phyloP scores from a whole-genome alignment of 2,888 invertebrate genomes.

The Acleris holmiana region DNA sequence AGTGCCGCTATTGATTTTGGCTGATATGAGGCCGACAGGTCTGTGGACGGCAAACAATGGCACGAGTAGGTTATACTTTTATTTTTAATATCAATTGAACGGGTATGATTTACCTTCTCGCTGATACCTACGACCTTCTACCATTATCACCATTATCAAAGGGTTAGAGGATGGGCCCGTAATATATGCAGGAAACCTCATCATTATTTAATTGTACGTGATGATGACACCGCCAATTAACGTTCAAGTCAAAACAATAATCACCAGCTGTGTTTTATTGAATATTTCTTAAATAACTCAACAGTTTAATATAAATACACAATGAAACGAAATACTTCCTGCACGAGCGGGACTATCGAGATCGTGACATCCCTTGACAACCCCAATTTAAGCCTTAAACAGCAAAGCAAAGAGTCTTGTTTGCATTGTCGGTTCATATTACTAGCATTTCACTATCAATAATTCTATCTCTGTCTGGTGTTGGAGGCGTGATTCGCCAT shows the following conservation, averaged over 20 bases:
- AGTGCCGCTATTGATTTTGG: constrained; percentile 69
- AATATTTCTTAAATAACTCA: constrained; percentile 55
- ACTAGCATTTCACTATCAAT: constrained; percentile 76
- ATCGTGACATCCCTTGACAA: constrained; percentile 60
- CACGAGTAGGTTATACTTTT: constrained; percentile 4
- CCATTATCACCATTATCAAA: too few relatives aligned
- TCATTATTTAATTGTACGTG: neutral
- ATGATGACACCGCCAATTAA: constrained; percentile 18
- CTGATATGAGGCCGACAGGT: constrained; percentile 58
- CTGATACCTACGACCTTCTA: too few relatives aligned
- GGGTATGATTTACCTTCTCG: too few relatives aligned
- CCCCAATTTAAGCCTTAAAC: constrained; percentile 58
- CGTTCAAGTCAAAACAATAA: constrained; percentile 23
- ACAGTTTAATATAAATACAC: constrained; percentile 61
- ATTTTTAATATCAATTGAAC: too few relatives aligned
- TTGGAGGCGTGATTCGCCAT: constrained; percentile 80
- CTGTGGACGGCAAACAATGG: constrained; percentile 28
- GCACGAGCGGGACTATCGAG: constrained; percentile 67
- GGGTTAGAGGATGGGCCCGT: too few relatives aligned
- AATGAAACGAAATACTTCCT: constrained; percentile 74
- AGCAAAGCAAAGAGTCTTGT: constrained; percentile 58
- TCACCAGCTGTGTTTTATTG: constrained; percentile 52
- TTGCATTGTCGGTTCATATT: constrained; percentile 60
- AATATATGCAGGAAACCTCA: too few relatives aligned
- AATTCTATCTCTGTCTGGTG: constrained; percentile 72